Evolutionary conservation across 2,797 vertebrate genomes (phyloP).

Genomic region (Gallinago solitaria): DNA sequence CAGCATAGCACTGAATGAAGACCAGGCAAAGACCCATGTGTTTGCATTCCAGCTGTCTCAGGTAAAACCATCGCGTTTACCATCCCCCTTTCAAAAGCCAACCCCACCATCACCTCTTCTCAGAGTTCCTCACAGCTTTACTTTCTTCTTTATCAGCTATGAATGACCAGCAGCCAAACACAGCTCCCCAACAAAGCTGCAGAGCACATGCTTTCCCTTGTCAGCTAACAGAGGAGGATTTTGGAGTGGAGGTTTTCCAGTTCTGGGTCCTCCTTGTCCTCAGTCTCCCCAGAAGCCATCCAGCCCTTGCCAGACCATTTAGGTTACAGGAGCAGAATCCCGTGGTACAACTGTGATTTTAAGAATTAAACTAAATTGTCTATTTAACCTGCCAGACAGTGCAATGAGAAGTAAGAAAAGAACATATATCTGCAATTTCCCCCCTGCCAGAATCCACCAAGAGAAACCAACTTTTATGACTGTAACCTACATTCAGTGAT

Average conservation of each 20-base stretch:
- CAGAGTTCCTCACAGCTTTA: not conserved
- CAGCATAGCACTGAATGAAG: not conserved
- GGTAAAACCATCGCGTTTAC: not conserved
- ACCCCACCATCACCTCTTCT: not conserved
- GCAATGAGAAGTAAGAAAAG: not conserved
- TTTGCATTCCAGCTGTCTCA: not conserved
- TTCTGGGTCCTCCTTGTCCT: not conserved
- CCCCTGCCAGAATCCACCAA: not conserved
- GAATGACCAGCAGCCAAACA: not conserved
- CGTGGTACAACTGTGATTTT: not conserved
- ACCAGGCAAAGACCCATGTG: not conserved
- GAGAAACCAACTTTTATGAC: not conserved
- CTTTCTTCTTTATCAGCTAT: not conserved
- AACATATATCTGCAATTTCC: not conserved
- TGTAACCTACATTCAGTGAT: not conserved
- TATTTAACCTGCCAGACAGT: not conserved
- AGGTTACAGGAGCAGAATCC: not conserved
- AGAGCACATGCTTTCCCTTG: not conserved
- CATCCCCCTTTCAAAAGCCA: not conserved
- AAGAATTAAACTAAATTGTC: not conserved
- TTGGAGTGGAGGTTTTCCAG: not conserved
- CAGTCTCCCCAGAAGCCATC: not conserved
- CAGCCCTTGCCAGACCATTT: not conserved
- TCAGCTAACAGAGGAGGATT: not conserved
- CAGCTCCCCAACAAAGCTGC: not conserved